Evolutionary conservation across 1,140 invertebrate species (phyloP).

Genomic region (Drosophila sp.): DNA sequence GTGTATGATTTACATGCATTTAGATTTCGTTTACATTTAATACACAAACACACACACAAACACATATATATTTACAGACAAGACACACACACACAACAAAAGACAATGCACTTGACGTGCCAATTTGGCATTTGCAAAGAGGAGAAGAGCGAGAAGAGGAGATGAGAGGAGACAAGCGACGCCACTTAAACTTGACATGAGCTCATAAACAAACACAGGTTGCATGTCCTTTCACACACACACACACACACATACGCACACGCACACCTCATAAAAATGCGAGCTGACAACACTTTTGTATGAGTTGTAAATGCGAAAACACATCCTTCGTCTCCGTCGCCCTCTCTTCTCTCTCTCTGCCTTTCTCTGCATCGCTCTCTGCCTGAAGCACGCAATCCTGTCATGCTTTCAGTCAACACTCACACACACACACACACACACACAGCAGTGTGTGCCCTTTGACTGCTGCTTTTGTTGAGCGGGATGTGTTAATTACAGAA

Average conservation of each 20-base stretch:
- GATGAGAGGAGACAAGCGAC: constrained; percentile 11
- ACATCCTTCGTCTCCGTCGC: constrained; percentile 15
- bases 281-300: constrained; percentile 71
- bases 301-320: constrained; percentile 61
- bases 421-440: constrained; percentile 29
- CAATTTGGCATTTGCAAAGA: constrained; percentile 45
- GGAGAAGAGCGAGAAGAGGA: neutral
- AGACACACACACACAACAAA: constrained; percentile 26
- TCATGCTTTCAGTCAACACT: constrained; percentile 64
- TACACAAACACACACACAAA: neutral
- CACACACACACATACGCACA: constrained; percentile 46
- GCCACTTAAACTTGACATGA: constrained; percentile 74
- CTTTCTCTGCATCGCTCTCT: constrained; percentile 38
- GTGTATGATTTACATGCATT: constrained; percentile 50
- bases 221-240: constrained; percentile 71
- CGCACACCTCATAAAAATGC: constrained; percentile 73
- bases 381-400: constrained; percentile 71
- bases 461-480: constrained; percentile 47
- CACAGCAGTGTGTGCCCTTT: constrained; percentile 27
- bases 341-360: constrained; percentile 10
- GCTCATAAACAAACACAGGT: constrained; percentile 59
- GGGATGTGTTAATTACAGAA: constrained; percentile 81
- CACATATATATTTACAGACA: too few relatives aligned
- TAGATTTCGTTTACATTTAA: constrained; percentile 26
- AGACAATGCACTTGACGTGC: constrained; percentile 48